Conservation (phyloP, 2,888 invertebrate species). For the Agrotis puta region DNA sequence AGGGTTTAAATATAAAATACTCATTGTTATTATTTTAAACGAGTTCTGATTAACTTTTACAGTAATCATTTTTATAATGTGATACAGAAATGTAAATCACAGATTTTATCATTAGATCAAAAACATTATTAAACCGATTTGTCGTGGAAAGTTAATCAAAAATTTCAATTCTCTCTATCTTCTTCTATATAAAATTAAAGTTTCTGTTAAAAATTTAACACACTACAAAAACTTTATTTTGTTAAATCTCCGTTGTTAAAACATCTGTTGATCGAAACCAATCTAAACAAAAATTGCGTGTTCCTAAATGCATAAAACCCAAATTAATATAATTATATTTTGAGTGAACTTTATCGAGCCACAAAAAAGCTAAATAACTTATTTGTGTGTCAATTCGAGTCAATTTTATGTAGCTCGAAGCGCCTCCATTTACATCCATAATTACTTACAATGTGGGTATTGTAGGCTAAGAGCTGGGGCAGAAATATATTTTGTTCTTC, state of each 20-base stretch:
- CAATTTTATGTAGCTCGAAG: constrained; percentile 58
- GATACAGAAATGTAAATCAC: background rate
- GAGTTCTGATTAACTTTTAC: constrained; percentile 4
- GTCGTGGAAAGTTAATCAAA: background rate
- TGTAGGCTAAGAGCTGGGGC: constrained; percentile 73
- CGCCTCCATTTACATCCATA: constrained; percentile 78
- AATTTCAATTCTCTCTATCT: background rate
- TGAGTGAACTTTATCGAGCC: constrained; percentile 31
- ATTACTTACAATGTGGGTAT: constrained; percentile 75
- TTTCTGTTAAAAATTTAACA: too few species aligned
- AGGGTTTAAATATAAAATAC: constrained; percentile 32
- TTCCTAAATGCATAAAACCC: constrained; percentile 21
- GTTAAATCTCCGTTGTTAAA: background rate
- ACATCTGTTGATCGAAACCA: background rate
- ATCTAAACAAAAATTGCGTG: constrained; percentile 11
- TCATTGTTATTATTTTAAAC: constrained; percentile 27
- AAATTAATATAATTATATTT: constrained; percentile 53
- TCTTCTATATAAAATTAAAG: too few species aligned
- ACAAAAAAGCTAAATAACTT: constrained; percentile 56
- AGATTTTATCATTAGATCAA: background rate
- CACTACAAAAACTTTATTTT: background rate
- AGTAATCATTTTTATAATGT: background rate
- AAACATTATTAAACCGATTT: background rate
- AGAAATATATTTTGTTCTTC: constrained; percentile 37
- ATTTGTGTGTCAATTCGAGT: constrained; percentile 62